These are phyloP conservation scores for Drosophila pandora DNA, from an alignment of 1,140 invertebrate species.

Conservation along the genomic window DNA sequence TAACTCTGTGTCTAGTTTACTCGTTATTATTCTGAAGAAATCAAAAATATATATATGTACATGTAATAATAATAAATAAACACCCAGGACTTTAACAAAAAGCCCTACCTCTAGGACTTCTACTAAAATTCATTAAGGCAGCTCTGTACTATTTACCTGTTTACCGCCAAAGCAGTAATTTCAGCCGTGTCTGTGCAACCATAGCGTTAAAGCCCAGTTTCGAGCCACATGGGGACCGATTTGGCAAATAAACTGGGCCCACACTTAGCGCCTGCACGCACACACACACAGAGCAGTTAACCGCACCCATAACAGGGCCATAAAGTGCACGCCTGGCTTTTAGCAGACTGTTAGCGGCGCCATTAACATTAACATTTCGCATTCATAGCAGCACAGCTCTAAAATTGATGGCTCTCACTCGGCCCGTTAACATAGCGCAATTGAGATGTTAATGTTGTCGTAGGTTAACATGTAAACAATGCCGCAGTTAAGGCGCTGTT, in stretches of 20 bases:
- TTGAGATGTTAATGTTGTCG: constrained; percentile 36
- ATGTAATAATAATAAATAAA: too few species aligned
- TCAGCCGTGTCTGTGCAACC: not conserved
- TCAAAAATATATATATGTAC: too few species aligned
- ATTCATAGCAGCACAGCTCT: constrained; percentile 64
- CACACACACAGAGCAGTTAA: constrained; percentile 3
- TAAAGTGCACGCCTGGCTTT: constrained; percentile 67
- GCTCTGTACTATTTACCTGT: too few species aligned
- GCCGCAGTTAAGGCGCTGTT: constrained; percentile 14
- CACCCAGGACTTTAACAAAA: too few species aligned
- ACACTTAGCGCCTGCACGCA: not conserved
- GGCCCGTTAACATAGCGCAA: constrained; percentile 23
- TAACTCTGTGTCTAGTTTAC: too few species aligned
- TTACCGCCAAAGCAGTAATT: too few species aligned
- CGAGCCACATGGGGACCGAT: constrained; percentile 4
- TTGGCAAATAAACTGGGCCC: constrained; percentile 39
- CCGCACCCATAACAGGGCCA: constrained; percentile 20
- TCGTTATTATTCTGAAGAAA: too few species aligned
- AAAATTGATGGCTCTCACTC: constrained; percentile 54
- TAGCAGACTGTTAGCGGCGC: constrained; percentile 63
- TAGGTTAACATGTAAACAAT: constrained; percentile 61
- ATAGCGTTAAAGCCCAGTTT: not conserved
- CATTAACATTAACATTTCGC: constrained; percentile 64
- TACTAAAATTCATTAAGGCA: too few species aligned
- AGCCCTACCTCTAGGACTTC: too few species aligned